phyloP scores from a whole-genome alignment of 2,888 invertebrate species.

The Nipponacmea schrenckii region DNA sequence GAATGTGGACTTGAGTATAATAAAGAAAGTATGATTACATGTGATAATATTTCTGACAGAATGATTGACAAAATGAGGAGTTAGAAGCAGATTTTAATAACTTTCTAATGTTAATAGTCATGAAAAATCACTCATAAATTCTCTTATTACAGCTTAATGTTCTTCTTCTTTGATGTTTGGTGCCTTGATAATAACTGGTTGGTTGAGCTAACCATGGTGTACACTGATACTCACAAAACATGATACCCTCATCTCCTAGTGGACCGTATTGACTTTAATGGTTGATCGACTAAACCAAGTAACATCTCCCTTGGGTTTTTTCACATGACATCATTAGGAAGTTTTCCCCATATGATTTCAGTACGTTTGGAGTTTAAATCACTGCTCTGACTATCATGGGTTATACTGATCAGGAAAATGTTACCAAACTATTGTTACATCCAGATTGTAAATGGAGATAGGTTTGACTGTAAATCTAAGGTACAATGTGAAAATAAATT shows the following conservation, averaged over 20 bases:
- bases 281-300: background rate
- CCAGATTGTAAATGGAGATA: too few relatives aligned
- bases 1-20: too few relatives aligned
- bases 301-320: background rate
- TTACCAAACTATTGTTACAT: too few relatives aligned
- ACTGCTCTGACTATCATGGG: too few relatives aligned
- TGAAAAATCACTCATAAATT: constrained; percentile 4
- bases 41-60: too few relatives aligned
- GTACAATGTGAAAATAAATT: too few relatives aligned
- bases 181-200: background rate
- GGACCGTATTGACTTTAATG: background rate
- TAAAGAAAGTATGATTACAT: too few relatives aligned
- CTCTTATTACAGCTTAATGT: constrained; percentile 2
- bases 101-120: constrained; percentile 8
- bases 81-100: constrained; percentile 5
- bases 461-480: too few relatives aligned
- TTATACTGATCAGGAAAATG: too few relatives aligned
- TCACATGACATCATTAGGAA: background rate
- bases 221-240: background rate
- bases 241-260: background rate
- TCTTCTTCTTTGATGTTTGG: background rate
- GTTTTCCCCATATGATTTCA: too few relatives aligned
- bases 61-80: too few relatives aligned
- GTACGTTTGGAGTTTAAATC: too few relatives aligned
- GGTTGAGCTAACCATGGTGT: background rate